Percentiles rank a stretch among this genome's conserved stretches.
Evolutionary conservation across 2,113 vertebrate genomes (phyloP).

Genomic region (Datnioides undecimradiatus): DNA sequence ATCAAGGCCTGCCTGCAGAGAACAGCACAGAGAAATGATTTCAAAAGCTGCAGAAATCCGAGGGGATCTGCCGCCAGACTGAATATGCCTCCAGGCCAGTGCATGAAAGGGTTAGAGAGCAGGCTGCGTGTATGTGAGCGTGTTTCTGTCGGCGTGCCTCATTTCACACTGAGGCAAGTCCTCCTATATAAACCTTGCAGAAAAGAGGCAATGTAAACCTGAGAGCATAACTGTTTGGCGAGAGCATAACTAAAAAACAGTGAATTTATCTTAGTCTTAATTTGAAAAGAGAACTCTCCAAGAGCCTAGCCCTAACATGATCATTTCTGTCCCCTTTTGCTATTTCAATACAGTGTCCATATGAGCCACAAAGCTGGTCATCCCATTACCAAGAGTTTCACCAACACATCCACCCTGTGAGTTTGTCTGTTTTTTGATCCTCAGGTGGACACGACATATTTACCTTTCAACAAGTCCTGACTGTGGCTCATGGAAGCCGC

Average conservation of each 20-base stretch:
- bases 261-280: slow-evolving; percentile 52
- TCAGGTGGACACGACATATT: slow-evolving; percentile 88
- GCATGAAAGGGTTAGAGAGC: slow-evolving; percentile 71
- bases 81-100: slow-evolving; percentile 77
- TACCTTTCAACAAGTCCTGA: slow-evolving; percentile 89
- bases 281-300: slow-evolving; percentile 33
- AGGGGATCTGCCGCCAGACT: slow-evolving; percentile 80
- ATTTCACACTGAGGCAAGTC: slow-evolving; percentile 62
- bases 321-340: slow-evolving; percentile 47
- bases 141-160: slow-evolving; percentile 65
- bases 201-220: slow-evolving; percentile 72
- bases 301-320: slow-evolving; percentile 52
- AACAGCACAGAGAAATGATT: slow-evolving; percentile 74
- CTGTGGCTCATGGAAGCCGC: slow-evolving; percentile 79
- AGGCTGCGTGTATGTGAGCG: slow-evolving; percentile 63
- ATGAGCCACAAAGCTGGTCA: slow-evolving; percentile 66
- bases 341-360: slow-evolving; percentile 66
- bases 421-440: slow-evolving; percentile 71
- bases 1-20: slow-evolving; percentile 76
- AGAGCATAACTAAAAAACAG: slow-evolving; percentile 56
- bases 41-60: slow-evolving; percentile 81
- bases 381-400: slow-evolving; percentile 65
- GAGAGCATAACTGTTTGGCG: slow-evolving; percentile 67
- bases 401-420: slow-evolving; percentile 71
- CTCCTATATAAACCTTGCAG: slow-evolving; percentile 63